Conservation (phyloP, 1,140 invertebrate genomes). For the Helicoverpa armigera region DNA sequence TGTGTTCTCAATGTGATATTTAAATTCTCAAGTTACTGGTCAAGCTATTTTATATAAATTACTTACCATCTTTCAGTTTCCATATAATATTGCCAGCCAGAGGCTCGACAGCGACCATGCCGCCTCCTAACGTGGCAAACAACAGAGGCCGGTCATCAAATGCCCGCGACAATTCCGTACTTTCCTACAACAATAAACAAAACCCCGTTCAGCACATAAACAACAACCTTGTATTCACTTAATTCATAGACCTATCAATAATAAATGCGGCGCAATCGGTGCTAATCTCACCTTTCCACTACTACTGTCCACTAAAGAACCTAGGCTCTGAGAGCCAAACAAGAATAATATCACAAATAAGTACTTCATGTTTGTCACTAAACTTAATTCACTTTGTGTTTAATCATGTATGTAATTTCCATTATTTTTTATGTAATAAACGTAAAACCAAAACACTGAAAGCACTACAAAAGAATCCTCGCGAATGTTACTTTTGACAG, state of each 20-base stretch:
- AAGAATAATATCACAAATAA: slow-evolving; percentile 70
- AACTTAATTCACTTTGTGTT: slow-evolving; percentile 42
- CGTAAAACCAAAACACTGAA: slow-evolving; percentile 51
- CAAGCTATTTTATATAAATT: too few relatives aligned
- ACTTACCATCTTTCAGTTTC: slow-evolving; percentile 95
- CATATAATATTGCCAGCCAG: slow-evolving; percentile 94
- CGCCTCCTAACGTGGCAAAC: slow-evolving; percentile 96
- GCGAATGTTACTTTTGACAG: slow-evolving; percentile 52
- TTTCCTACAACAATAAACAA: slow-evolving; percentile 82
- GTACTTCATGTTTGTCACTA: slow-evolving; percentile 66
- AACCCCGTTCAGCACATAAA: slow-evolving; percentile 52
- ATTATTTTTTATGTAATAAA: slow-evolving; percentile 56
- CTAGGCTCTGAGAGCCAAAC: slow-evolving; percentile 67
- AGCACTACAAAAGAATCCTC: slow-evolving; percentile 54
- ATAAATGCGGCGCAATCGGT: slow-evolving; percentile 58
- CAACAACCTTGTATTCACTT: slow-evolving; percentile 63
- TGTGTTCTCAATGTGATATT: background rate
- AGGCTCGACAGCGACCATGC: slow-evolving; percentile 94
- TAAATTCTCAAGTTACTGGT: background rate
- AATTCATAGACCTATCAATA: slow-evolving; percentile 56
- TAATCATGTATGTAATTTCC: slow-evolving; percentile 53
- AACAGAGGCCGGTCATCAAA: slow-evolving; percentile 91
- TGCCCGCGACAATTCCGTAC: slow-evolving; percentile 90
- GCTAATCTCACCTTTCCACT: slow-evolving; percentile 73
- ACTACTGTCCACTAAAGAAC: slow-evolving; percentile 70